phyloP scores from a whole-genome alignment of 2,888 invertebrate species.

The Erebia aethiops region DNA sequence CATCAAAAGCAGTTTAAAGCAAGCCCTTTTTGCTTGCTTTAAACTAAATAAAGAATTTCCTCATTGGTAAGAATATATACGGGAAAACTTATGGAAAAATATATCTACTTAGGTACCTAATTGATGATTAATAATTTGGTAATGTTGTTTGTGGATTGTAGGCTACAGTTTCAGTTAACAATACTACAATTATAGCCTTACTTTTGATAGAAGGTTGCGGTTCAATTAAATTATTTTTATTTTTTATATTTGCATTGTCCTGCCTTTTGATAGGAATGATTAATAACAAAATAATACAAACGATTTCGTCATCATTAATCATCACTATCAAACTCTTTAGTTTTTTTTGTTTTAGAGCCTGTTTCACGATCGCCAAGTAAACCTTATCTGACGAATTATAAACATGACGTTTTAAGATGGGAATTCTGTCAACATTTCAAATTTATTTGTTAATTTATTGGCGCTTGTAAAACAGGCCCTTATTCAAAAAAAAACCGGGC shows the following conservation, averaged over 20 bases:
- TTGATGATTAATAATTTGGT: not conserved
- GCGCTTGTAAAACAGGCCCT: no score
- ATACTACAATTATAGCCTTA: not conserved
- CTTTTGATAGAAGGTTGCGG: not conserved
- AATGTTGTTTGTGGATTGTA: not conserved
- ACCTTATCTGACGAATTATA: no score
- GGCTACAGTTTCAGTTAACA: not conserved
- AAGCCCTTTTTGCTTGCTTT: not conserved
- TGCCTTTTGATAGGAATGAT: not conserved
- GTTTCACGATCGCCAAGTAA: no score
- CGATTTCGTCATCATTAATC: no score
- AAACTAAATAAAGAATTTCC: not conserved
- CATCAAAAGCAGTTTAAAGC: no score
- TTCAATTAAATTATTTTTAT: not conserved
- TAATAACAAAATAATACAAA: no score
- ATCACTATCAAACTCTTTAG: no score
- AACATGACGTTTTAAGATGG: no score
- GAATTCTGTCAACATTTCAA: no score
- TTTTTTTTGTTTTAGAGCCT: no score
- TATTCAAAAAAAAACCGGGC: no score
- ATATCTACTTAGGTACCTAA: not conserved
- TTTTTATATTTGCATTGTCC: not conserved
- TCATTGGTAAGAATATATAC: not conserved
- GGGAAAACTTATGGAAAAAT: not conserved
- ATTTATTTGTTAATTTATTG: no score